Conservation (phyloP, 2,888 invertebrate species). For the Scrobipalpa atriplicella region DNA sequence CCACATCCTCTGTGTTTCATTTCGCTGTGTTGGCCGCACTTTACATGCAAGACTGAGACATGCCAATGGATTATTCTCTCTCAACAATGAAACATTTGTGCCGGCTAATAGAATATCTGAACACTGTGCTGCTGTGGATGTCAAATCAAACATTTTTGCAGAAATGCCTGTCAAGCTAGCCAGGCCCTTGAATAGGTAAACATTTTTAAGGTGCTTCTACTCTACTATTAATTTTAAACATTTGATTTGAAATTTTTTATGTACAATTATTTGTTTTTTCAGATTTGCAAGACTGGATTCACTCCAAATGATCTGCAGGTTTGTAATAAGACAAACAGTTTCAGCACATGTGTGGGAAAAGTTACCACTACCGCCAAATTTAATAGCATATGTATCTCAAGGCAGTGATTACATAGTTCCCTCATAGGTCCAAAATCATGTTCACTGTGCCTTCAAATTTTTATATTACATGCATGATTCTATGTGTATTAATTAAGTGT, state of each 20-base stretch:
- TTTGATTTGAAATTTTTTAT: background rate
- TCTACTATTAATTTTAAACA: background rate
- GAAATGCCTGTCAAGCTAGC: slow-evolving; percentile 78
- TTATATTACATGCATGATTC: slow-evolving; percentile 39
- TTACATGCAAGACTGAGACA: slow-evolving; percentile 88
- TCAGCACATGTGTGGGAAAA: slow-evolving; percentile 85
- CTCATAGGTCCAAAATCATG: slow-evolving; percentile 51
- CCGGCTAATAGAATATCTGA: slow-evolving; percentile 77
- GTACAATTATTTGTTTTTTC: slow-evolving; percentile 54
- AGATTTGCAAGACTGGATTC: slow-evolving; percentile 86
- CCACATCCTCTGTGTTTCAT: slow-evolving; percentile 88
- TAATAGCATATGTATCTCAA: slow-evolving; percentile 69
- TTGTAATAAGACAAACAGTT: slow-evolving; percentile 88
- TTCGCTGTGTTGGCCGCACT: slow-evolving; percentile 86
- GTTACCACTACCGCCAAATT: slow-evolving; percentile 84
- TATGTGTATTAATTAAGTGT: slow-evolving; percentile 1
- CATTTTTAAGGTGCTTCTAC: slow-evolving; percentile 12
- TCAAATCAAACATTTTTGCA: slow-evolving; percentile 69
- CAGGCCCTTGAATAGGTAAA: slow-evolving; percentile 75
- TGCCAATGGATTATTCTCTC: slow-evolving; percentile 86
- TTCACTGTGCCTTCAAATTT: slow-evolving; percentile 55
- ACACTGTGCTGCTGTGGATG: slow-evolving; percentile 77
- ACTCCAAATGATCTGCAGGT: slow-evolving; percentile 88
- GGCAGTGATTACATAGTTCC: slow-evolving; percentile 79
- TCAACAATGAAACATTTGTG: slow-evolving; percentile 82